These are phyloP conservation scores for Malurus leucopterus DNA, from an alignment of 2,797 vertebrate species.

Conservation along the genomic window DNA sequence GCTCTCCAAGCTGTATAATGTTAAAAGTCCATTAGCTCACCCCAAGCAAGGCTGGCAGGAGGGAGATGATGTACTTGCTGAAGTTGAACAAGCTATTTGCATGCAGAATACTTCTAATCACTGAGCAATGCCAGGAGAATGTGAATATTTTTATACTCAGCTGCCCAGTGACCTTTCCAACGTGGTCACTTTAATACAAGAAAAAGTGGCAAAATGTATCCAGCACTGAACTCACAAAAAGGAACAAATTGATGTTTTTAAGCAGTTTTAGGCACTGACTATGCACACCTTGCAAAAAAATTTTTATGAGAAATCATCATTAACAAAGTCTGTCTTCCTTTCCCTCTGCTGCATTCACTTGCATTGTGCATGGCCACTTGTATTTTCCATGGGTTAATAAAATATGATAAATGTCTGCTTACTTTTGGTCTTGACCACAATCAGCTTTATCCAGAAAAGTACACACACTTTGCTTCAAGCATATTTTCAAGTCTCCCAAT, in stretches of 20 bases:
- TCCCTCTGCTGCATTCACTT: background rate
- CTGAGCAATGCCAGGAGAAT: background rate
- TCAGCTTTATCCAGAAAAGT: background rate
- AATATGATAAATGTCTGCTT: background rate
- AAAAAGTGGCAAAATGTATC: background rate
- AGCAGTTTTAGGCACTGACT: background rate
- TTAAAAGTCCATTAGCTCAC: slow-evolving; percentile 51
- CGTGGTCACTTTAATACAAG: background rate
- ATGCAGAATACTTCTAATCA: slow-evolving; percentile 26
- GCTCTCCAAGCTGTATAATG: slow-evolving; percentile 1
- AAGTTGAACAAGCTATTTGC: slow-evolving; percentile 38
- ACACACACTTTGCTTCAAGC: background rate
- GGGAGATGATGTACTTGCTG: slow-evolving; percentile 42
- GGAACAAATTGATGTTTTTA: background rate
- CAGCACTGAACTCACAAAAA: background rate
- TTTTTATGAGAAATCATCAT: background rate
- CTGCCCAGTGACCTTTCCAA: background rate
- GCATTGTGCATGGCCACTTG: background rate
- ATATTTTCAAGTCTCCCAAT: background rate
- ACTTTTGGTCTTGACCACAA: background rate
- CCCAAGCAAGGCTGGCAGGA: slow-evolving; percentile 37
- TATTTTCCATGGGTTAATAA: background rate
- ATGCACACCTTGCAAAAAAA: background rate
- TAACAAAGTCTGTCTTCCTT: background rate
- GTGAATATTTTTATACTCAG: background rate